These are phyloP conservation scores for Argyresthia albistria DNA, from an alignment of 2,888 invertebrate species.

Conservation along the genomic window DNA sequence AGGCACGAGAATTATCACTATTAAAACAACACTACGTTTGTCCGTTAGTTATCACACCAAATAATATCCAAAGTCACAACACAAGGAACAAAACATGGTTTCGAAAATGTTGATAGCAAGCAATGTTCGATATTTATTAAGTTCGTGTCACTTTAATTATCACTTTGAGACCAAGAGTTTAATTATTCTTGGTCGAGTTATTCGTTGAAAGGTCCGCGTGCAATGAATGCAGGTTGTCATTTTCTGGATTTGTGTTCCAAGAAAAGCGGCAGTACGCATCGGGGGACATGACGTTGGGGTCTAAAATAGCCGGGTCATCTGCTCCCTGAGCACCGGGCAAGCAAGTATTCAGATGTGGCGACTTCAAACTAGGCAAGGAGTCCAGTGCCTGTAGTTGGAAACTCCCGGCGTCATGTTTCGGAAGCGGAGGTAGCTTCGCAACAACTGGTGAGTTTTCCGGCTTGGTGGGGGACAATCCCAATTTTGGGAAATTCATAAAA, in stretches of 20 bases:
- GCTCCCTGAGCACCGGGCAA: constrained; percentile 36
- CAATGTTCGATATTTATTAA: constrained; percentile 35
- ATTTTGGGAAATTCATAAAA: constrained; percentile 39
- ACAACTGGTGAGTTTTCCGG: constrained; percentile 56
- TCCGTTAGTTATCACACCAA: background rate
- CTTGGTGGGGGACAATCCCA: constrained; percentile 42
- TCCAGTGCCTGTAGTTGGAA: constrained; percentile 59
- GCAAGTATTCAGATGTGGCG: constrained; percentile 52
- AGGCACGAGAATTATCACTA: constrained; percentile 70
- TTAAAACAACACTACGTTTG: background rate
- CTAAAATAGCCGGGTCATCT: constrained; percentile 54
- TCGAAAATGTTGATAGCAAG: constrained; percentile 37
- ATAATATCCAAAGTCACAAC: background rate
- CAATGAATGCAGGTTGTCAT: constrained; percentile 58
- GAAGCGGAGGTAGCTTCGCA: constrained; percentile 47
- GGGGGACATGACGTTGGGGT: constrained; percentile 56
- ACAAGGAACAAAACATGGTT: background rate
- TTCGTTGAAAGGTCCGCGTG: constrained; percentile 45
- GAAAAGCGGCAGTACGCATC: constrained; percentile 67
- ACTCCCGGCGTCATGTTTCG: constrained; percentile 50
- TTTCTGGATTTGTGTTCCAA: constrained; percentile 61
- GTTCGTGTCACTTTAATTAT: constrained; percentile 32
- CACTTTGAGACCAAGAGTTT: constrained; percentile 30
- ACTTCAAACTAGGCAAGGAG: constrained; percentile 53
- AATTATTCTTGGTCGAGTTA: constrained; percentile 50